phyloP scores from a whole-genome alignment of 2,888 invertebrate species.

The Eupithecia dodoneata region DNA sequence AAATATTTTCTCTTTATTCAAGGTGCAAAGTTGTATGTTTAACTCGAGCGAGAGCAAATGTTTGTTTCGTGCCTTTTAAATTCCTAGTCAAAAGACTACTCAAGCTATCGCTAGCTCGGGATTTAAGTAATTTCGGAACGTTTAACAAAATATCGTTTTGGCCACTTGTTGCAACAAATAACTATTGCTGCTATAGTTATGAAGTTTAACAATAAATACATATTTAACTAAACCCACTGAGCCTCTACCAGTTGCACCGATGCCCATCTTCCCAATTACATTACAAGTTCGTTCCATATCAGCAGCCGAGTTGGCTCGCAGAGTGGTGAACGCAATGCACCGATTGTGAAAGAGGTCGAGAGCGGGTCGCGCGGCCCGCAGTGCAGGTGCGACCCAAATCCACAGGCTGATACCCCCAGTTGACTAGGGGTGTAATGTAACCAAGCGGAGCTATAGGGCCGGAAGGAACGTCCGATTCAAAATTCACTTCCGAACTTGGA shows the following conservation, averaged over 20 bases:
- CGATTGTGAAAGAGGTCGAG: conserved; percentile 63
- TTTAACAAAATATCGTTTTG: no score
- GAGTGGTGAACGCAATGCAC: conserved; percentile 57
- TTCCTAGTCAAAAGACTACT: no score
- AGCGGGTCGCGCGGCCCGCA: conserved; percentile 58
- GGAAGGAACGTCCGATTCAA: conserved; percentile 10
- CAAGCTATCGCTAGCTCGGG: no score
- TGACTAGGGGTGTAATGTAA: conserved; percentile 22
- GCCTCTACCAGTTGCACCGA: conserved; percentile 1
- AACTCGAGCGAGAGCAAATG: no score
- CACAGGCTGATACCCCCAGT: conserved; percentile 34
- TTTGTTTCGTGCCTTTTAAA: no score
- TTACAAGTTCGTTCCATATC: not conserved
- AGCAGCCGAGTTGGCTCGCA: conserved; percentile 30
- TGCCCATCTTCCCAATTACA: not conserved
- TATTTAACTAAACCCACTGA: not conserved
- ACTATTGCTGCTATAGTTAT: not conserved
- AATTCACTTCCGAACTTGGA: conserved; percentile 5
- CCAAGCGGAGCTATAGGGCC: conserved; percentile 23
- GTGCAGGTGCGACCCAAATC: conserved; percentile 78
- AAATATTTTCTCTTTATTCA: no score
- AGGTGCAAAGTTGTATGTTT: no score
- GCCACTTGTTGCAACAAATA: no score
- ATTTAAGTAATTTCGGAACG: no score
- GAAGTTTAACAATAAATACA: not conserved